Base-by-base conservation (phyloP, 1,140 invertebrate genomes). In the Medauroidea extradentata region DNA sequence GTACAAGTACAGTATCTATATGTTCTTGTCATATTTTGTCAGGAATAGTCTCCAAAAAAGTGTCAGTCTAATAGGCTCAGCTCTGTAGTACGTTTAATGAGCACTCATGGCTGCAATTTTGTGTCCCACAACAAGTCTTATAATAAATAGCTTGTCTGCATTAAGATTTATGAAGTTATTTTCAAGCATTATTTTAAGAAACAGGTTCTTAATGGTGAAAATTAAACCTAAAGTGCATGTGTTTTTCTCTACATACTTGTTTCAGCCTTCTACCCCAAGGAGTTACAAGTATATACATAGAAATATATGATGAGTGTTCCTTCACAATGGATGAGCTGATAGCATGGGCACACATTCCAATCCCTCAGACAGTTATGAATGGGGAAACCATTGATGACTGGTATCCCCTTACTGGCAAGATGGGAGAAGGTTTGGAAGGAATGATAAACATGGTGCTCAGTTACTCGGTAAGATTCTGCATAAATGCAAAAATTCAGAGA, bases 291-390 rank as follows among this genome's bases (percentile, higher is more conserved):
- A 85, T 98, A 67, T 91, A 92, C 66, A 67, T 98, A 70, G 94
- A 98, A 83, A 92, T 99, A 59, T 98, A 90, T 77, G 96, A 99
- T 78, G 96, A 99, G 79, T 89, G 93, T 76, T 91, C 93, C 2
- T 96, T 99, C 73, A 94, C 93, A 23, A 88, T 92, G 81, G 95
- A 98, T 78, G 94, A 98, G 73, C 78, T 94, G 58, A 90, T 99
- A 65, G 96, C 95, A 1, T 98, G 93, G 91, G 85, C 88, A 3
- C 87, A 93, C 69, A 83, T 92, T 69, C 83, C 83, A 24, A 93
- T 98, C 70, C 93, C 94, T 2, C 77, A 83, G 56, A 80, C 84
- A 62, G 89, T 96, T 13, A 81, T 96, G 52, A 80, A 83, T 73
- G 92, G 92, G 2, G 88, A 95, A 71, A 95, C 92, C 0, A 84